Percentiles rank a stretch among this genome's conserved stretches.
Evolutionary conservation across 2,113 vertebrate species (phyloP).

Genomic region (Azemiops feae): DNA sequence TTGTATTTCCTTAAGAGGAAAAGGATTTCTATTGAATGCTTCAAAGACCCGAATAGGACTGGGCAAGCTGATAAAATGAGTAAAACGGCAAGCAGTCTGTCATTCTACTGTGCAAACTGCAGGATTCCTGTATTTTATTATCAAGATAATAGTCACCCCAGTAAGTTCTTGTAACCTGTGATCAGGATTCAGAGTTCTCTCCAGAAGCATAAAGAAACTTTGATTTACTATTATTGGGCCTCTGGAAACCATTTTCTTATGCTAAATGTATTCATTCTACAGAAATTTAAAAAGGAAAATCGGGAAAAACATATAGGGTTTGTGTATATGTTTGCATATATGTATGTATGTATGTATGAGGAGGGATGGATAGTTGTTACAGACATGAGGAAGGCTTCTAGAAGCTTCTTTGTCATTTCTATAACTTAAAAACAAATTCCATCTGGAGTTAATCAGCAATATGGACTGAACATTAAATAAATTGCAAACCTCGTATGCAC

Average conservation of each 20-base stretch:
- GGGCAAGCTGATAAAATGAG: neutral
- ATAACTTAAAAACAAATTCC: neutral
- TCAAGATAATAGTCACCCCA: neutral
- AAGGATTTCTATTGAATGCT: neutral
- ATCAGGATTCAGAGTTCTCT: neutral
- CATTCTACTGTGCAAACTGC: neutral
- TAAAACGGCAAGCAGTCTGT: neutral
- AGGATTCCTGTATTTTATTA: neutral
- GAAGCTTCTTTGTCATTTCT: conserved; percentile 5
- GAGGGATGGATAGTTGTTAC: neutral
- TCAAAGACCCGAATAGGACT: neutral
- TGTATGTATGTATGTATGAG: neutral
- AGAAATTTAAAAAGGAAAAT: neutral
- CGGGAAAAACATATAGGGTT: neutral
- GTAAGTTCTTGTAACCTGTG: neutral
- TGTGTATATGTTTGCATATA: neutral
- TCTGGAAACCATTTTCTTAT: neutral
- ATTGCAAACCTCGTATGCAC: neutral
- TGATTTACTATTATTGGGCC: neutral
- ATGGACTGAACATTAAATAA: neutral
- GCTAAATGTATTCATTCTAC: neutral
- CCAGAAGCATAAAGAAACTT: neutral
- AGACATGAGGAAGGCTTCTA: neutral
- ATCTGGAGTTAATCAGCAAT: neutral
- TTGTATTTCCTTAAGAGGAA: neutral